Evolutionary conservation across 2,797 vertebrate species (phyloP), one percentile per base, ranked within the genome.

Genomic region (Anguilla obscura): DNA sequence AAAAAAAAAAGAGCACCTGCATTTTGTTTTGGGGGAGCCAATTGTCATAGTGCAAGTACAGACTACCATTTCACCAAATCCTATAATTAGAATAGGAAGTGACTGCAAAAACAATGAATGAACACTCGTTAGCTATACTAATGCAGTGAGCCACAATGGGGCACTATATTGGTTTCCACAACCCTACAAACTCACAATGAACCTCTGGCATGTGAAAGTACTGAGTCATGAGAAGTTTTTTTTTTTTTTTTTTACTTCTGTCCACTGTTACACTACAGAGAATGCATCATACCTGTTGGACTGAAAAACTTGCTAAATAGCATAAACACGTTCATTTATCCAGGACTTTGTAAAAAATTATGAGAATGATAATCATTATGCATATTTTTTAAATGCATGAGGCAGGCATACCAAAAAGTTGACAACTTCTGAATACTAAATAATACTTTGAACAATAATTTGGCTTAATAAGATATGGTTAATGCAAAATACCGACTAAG

Each of bases 11-110:
- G 3, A 83, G 24, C 21, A 30, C 8, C 48, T 54, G 82, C 45
- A 84, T 36, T 84, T 24, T 84, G 50, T n/a, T 74, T 74, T 45
- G 2, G 3, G 40, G 21, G 12, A 50, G 10, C 9, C 40, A 45
- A 18, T 10, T 21, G 14, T 33, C 36, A 10, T 12, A 52, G 50
- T 52, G n/a, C 36, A 18, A 45, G 6, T 18, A 4, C 56, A 80
- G 45, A 88, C 88, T 71, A 76, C 6, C 84, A n/a, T 52, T 66
- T 16, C 30, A 45, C 66, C 45, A 71, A 63, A 30, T 56, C 36
- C 8, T 74, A 60, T 84, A 69, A 88, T 84, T 69, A 45, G 60
- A 54, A 86, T 21, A 48, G 18, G 40, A 74, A 88, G 56, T 56
- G 79, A 66, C 40, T 54, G 83, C 58, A 48, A 48, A 54, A 66